Base-by-base conservation (phyloP, 1,140 invertebrate species). In the Chrysomallon squamiferum region DNA sequence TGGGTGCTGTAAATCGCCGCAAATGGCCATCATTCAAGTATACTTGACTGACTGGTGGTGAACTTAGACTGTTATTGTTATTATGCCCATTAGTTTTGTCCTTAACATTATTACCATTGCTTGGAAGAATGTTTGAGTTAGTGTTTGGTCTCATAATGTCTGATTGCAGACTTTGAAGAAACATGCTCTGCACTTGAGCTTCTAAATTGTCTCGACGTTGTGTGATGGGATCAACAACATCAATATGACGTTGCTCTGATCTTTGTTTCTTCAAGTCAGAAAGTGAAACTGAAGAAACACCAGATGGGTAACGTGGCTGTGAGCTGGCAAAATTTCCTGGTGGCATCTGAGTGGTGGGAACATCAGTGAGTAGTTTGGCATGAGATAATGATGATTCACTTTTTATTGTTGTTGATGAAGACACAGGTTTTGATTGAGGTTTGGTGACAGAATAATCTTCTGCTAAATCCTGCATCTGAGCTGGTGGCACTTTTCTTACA, bases 121-220 rank as follows among this genome's bases (percentile, higher is more conserved):
- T 67, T 22, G 6, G 7, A 18, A 18, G 20, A 11, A 38, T 38
- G 15, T 15, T 38, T 7, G 35, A 7, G 29, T 27, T 54, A n/a
- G 33, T 3, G 11, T 15, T 33, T 41, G 29, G 33, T 15, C 15
- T 35, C 11, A 54, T 30, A 47, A 22, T n/a, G 50, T 54, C 22
- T 27, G 52, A 41, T 4, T 68, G 65, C 15, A 77, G 49, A 50
- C 69, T 73, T 18, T 65, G 65, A 22, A 79, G 57, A 66, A 79
- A 79, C 71, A 79, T 76, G 43, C 71, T 72, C 58, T 79, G 77
- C 6, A 79, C 65, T 13, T 75, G 69, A 18, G 58, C 58, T 45
- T 76, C 71, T 11, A 73, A 47, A 43, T 68, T 62, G 20, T 68
- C 57, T 61, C 71, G 57, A 47, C 58, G 45, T 59, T 72, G 61